Evolutionary conservation across 2,113 vertebrate genomes (phyloP).

Genomic region (Mastomys coucha): DNA sequence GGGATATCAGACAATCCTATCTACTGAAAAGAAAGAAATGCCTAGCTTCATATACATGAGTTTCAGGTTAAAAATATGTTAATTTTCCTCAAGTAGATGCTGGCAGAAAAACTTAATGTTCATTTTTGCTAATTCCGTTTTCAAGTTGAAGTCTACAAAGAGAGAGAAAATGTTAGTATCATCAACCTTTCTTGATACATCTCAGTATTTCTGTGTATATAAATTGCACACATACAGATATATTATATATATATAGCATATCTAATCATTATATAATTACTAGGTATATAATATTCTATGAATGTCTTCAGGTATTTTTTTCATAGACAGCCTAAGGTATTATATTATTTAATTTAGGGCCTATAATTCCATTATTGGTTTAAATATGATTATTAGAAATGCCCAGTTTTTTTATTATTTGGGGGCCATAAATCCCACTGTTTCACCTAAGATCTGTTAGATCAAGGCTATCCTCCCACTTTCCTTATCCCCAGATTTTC

Average conservation of each 20-base stretch:
- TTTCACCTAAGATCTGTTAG: not conserved
- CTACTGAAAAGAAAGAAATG: not conserved
- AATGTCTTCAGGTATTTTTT: not conserved
- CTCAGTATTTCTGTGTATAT: not conserved
- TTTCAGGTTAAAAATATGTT: not conserved
- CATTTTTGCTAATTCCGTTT: slow-evolving; percentile 33
- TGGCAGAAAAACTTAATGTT: not conserved
- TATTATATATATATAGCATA: not conserved
- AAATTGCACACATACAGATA: not conserved
- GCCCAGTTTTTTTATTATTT: not conserved
- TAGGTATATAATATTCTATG: not conserved
- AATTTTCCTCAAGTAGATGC: not conserved
- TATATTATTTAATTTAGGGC: not conserved
- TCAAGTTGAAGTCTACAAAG: not conserved
- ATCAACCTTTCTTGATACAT: not conserved
- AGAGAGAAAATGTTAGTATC: not conserved
- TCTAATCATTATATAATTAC: not conserved
- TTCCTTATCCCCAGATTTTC: not conserved
- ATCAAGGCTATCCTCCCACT: not conserved
- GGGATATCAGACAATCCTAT: not conserved
- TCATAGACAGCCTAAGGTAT: not conserved
- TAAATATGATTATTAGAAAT: not conserved
- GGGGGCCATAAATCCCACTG: not conserved
- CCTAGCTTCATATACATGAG: not conserved
- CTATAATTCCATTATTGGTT: not conserved